A percentile compares a stretch with the other conserved stretches of the same genome.
These are phyloP conservation scores for Chrysomela aeneicollis DNA, from an alignment of 2,888 invertebrate genomes.

Conservation along the genomic window DNA sequence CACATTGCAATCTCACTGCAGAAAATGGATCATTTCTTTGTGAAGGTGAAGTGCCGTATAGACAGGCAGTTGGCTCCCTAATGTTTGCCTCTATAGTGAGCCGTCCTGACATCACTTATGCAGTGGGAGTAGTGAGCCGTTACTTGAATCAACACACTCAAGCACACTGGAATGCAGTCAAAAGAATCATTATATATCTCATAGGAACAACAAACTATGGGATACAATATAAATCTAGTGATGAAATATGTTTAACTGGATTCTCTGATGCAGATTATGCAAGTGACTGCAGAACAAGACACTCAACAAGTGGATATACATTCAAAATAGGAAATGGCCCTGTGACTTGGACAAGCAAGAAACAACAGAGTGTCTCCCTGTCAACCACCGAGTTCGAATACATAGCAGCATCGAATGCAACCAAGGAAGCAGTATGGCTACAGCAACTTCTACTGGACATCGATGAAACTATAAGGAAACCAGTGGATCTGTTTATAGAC, in stretches of 20 bases:
- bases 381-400: constrained; percentile 39
- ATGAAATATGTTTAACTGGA: no score
- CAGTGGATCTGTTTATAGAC: constrained; percentile 34
- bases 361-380: constrained; percentile 38
- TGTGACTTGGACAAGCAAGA: constrained; percentile 40
- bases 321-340: constrained; percentile 35
- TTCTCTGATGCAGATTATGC: no score
- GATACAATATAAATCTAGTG: no score
- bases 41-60: constrained; percentile 21
- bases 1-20: constrained; percentile 4
- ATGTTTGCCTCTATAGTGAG: constrained; percentile 15
- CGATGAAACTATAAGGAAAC: constrained; percentile 10
- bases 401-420: constrained; percentile 44
- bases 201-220: no score
- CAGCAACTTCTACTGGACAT: constrained; percentile 40
- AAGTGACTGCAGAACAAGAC: constrained; percentile 27
- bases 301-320: constrained; percentile 44
- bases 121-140: constrained; percentile 19
- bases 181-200: no score
- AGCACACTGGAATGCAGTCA: no score
- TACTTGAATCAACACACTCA: no score
- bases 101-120: constrained; percentile 20
- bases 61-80: constrained; percentile 23
- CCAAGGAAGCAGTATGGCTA: constrained; percentile 45
- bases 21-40: neutral